These are phyloP conservation scores for Hydrolagus colliei DNA, from an alignment of 2,797 vertebrate genomes.

Conservation along the genomic window DNA sequence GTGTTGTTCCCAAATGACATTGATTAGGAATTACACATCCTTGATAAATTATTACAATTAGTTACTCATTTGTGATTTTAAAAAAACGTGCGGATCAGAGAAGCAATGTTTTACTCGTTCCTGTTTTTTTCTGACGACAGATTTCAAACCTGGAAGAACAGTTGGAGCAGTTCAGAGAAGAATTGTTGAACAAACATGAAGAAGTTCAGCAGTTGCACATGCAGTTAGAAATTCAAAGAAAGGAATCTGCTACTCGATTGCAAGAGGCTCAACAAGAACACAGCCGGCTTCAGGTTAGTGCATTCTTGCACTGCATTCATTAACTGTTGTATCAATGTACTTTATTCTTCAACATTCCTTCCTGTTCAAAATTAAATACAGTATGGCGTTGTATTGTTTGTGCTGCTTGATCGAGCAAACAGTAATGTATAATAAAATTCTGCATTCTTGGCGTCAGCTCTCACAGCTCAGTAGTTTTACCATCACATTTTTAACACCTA, in stretches of 20 bases:
- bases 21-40: neutral
- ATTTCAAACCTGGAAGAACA: constrained; percentile 93
- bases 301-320: neutral
- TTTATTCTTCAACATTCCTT: too few relatives aligned
- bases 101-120: constrained; percentile 21
- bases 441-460: too few relatives aligned
- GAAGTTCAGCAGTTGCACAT: constrained; percentile 94
- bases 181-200: constrained; percentile 97
- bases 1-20: neutral
- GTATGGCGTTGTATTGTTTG: too few relatives aligned
- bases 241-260: constrained; percentile 79
- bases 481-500: too few relatives aligned
- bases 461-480: too few relatives aligned
- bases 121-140: constrained; percentile 51
- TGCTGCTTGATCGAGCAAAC: too few relatives aligned
- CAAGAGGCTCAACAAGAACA: constrained; percentile 76
- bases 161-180: constrained; percentile 91
- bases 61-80: neutral
- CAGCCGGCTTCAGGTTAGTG: constrained; percentile 69
- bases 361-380: too few relatives aligned
- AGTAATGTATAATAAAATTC: too few relatives aligned
- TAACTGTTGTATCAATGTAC: neutral
- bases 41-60: neutral
- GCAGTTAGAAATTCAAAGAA: constrained; percentile 94
- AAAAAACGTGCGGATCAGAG: neutral